These are phyloP conservation scores for Cryptus viduatorius DNA, from an alignment of 2,888 invertebrate genomes.

Conservation along the genomic window DNA sequence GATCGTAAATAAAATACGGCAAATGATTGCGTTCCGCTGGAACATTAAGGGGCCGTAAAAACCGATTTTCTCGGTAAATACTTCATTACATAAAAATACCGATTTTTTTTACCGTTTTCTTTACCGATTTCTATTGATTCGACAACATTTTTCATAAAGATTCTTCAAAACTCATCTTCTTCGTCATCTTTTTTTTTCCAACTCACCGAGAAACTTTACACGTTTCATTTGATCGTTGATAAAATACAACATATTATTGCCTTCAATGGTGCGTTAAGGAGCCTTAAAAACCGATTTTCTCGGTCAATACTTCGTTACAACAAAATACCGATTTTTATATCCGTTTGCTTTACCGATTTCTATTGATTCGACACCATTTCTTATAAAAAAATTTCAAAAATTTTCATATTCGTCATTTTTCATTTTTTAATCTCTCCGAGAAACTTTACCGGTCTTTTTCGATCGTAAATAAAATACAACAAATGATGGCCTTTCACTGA, in stretches of 20 bases:
- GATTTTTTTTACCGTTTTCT: background rate
- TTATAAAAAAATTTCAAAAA: background rate
- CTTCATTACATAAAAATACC: background rate
- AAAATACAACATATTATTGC: slow-evolving; percentile 15
- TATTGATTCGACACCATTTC: background rate
- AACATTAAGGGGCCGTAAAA: slow-evolving; percentile 8
- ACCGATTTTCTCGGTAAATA: slow-evolving; percentile 8
- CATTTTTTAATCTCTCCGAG: slow-evolving; percentile 6
- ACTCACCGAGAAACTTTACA: slow-evolving; percentile 16
- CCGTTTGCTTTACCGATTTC: background rate
- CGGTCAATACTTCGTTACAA: background rate
- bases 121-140: background rate
- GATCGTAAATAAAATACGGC: slow-evolving; percentile 32
- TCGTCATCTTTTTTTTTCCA: slow-evolving; percentile 3
- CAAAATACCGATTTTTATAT: background rate
- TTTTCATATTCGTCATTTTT: background rate
- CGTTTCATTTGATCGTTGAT: slow-evolving; percentile 24
- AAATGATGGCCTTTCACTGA: slow-evolving; percentile 12
- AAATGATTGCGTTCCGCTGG: slow-evolving; percentile 13
- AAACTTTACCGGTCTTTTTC: slow-evolving; percentile 7
- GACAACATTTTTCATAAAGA: background rate
- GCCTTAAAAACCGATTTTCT: slow-evolving; percentile 19
- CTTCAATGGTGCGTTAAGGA: background rate
- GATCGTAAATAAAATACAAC: slow-evolving; percentile 32
- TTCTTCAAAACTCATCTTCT: background rate